These are phyloP conservation scores for Coptotermes formosanus DNA, from an alignment of 1,140 invertebrate genomes.

Conservation along the genomic window DNA sequence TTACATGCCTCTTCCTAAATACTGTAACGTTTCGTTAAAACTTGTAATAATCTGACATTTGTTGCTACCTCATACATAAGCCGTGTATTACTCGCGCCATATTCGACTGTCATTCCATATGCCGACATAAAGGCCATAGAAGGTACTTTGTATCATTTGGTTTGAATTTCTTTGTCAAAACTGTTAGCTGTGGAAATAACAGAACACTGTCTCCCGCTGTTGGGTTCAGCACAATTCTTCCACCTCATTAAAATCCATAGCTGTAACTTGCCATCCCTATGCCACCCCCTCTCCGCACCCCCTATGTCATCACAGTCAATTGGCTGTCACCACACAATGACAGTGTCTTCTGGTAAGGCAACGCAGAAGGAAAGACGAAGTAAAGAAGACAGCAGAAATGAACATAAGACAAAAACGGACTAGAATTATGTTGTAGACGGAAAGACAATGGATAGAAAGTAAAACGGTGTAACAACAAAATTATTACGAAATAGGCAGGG, in stretches of 20 bases:
- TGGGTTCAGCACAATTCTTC: neutral
- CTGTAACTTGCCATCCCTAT: neutral
- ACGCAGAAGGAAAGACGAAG: neutral
- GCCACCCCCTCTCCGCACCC: neutral
- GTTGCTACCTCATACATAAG: too few species aligned
- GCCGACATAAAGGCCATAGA: neutral
- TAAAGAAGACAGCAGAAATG: neutral
- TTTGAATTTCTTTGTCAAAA: neutral
- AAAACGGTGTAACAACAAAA: too few species aligned
- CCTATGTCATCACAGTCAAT: neutral
- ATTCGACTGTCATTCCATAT: neutral
- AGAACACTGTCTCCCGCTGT: neutral
- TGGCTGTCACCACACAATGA: neutral
- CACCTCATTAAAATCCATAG: constrained; percentile 14
- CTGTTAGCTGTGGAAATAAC: neutral
- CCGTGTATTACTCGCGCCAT: neutral
- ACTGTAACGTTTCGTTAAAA: too few species aligned
- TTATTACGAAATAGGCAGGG: too few species aligned
- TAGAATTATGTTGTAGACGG: too few species aligned
- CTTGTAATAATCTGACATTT: too few species aligned
- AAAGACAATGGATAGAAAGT: too few species aligned
- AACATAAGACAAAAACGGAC: neutral
- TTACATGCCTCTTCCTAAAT: too few species aligned
- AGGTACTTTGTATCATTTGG: neutral
- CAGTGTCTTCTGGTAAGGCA: neutral